These are phyloP conservation scores for Watersipora subatra DNA, from an alignment of 1,140 invertebrate genomes.

Conservation along the genomic window DNA sequence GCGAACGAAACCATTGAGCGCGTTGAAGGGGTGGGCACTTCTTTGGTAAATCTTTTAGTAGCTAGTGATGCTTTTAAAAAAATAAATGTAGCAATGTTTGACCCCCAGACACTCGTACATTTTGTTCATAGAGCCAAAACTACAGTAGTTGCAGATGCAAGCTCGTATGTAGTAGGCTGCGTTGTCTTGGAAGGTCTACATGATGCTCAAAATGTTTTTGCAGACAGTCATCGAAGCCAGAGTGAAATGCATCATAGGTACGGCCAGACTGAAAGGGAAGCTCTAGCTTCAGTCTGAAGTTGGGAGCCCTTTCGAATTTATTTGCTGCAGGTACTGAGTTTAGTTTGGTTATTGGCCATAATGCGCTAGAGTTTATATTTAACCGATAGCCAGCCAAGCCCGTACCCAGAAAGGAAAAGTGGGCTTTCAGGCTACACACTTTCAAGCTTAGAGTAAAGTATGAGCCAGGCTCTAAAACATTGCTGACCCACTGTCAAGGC, in stretches of 20 bases:
- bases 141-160: slow-evolving; percentile 23
- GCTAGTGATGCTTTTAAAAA: slow-evolving; percentile 5
- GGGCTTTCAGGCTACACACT: slow-evolving; percentile 15
- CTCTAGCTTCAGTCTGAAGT: slow-evolving; percentile 33
- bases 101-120: slow-evolving; percentile 9
- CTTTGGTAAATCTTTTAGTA: slow-evolving; percentile 7
- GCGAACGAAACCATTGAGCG: slow-evolving; percentile 9
- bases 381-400: slow-evolving; percentile 12
- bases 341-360: slow-evolving; percentile 33
- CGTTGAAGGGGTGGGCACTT: slow-evolving; percentile 13
- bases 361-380: slow-evolving; percentile 20
- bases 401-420: slow-evolving; percentile 14
- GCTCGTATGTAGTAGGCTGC: slow-evolving; percentile 11
- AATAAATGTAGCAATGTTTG: slow-evolving; percentile 8
- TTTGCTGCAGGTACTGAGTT: slow-evolving; percentile 31
- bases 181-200: slow-evolving; percentile 12
- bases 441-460: slow-evolving; percentile 13
- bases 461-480: slow-evolving; percentile 6
- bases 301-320: slow-evolving; percentile 38
- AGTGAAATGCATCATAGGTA: slow-evolving; percentile 22
- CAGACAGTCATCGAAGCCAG: slow-evolving; percentile 14
- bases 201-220: slow-evolving; percentile 8
- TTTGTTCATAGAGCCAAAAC: slow-evolving; percentile 18
- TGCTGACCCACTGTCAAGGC: slow-evolving; percentile 7
- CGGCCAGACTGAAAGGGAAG: slow-evolving; percentile 38